Conservation (phyloP, 92 coral and sea anemone species). For the Palythoa heliodiscus region DNA sequence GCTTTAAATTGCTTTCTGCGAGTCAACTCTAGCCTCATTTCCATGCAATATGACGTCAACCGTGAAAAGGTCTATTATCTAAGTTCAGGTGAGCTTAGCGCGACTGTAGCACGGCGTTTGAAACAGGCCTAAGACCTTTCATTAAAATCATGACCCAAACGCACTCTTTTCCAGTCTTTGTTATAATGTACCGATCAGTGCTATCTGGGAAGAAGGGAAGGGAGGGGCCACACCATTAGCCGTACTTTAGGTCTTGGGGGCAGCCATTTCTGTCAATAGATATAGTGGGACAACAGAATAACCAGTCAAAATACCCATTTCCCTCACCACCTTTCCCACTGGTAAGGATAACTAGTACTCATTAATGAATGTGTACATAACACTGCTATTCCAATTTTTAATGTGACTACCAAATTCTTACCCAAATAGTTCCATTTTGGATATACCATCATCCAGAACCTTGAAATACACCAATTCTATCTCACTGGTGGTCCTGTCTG, state of each 20-base stretch:
- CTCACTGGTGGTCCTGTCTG: constrained; percentile 26
- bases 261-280: neutral
- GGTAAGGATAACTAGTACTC: constrained; percentile 1
- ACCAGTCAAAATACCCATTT: constrained; percentile 3
- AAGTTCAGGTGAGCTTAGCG: too few relatives aligned
- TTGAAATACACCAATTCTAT: constrained; percentile 17
- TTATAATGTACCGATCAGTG: constrained; percentile 10
- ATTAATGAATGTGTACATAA: neutral
- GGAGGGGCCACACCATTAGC: constrained; percentile 11
- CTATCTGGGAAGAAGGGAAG: constrained; percentile 1
- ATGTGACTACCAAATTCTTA: constrained; percentile 15
- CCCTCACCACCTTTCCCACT: constrained; percentile 1
- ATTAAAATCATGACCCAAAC: constrained; percentile 1
- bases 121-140: constrained; percentile 1
- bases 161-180: constrained; percentile 5
- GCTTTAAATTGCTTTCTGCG: too few relatives aligned
- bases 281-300: constrained; percentile 7
- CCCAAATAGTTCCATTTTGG: constrained; percentile 26
- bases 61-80: too few relatives aligned
- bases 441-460: constrained; percentile 33
- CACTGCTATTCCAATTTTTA: constrained; percentile 14
- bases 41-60: too few relatives aligned
- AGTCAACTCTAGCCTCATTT: too few relatives aligned
- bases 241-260: constrained; percentile 1
- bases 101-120: too few relatives aligned